Base-by-base conservation (phyloP, 2,113 vertebrate species). In the Chionodraco myersi region DNA sequence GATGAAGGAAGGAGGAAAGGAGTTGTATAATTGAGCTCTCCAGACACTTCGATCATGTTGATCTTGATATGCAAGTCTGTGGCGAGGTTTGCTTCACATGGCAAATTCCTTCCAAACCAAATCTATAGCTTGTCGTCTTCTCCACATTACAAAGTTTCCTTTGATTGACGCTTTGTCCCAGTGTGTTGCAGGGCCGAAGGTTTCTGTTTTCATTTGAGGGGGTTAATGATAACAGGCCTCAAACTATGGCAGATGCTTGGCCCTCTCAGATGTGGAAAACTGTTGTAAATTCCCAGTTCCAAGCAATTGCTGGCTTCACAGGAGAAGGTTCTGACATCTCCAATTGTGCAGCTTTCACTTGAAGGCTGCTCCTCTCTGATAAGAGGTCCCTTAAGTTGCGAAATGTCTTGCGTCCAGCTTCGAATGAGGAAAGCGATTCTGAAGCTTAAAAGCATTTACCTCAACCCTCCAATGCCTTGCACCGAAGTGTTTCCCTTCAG, bases 221-320 rank as follows among this genome's bases (percentile, higher is more conserved):
- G 89, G 74, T 90, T 90, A 88, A 88, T 85, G 83, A 90, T 88
- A 86, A 91, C 88, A 88, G 77, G 48, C 77, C 60, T 85, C 86
- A 88, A 79, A 86, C 83, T 80, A 49, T 78, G 82, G 80, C 88
- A 88, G 91, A 89, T 89, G 76, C 82, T 84, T 88, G 88, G 90
- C 86, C 71, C 72, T 58, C 30, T 89, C 79, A 69, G 78, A 89
- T 83, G 84, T 89, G 85, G 85, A 89, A 89, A 89, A 88, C 84
- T 70, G 72, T 77, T 77, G 85, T 61, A 76, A 84, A 90, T 77
- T 83, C 81, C 75, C 21, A 34, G 47, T 89, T 91, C 84, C 84
- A 76, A 82, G 83, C 77, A 88, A 69, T 79, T 51, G 73, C 71
- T 74, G 62, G 79, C 74, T 84, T 84, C 72, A 75, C 67, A 59